Conservation (phyloP, 2,888 invertebrate species). For the Parascotia fuliginaria region DNA sequence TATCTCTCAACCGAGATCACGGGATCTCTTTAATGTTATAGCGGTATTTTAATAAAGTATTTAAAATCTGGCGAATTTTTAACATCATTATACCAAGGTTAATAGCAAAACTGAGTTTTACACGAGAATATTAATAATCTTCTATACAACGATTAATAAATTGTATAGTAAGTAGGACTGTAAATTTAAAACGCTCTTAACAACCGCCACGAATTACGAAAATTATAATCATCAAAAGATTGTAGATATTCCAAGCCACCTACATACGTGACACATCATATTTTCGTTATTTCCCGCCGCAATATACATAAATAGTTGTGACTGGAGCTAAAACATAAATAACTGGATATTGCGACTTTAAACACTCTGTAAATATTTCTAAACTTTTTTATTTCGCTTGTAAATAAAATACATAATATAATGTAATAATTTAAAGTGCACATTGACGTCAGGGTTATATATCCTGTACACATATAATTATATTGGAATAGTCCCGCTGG, state of each 20-base stretch:
- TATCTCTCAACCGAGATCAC: not conserved
- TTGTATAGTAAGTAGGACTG: not conserved
- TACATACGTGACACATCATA: slow-evolving; percentile 40
- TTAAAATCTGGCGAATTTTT: slow-evolving; percentile 3
- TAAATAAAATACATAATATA: slow-evolving; percentile 50
- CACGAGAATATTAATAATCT: slow-evolving; percentile 8
- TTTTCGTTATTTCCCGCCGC: slow-evolving; percentile 47
- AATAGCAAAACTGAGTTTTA: slow-evolving; percentile 9
- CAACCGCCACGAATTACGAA: slow-evolving; percentile 11
- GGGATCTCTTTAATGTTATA: slow-evolving; percentile 7
- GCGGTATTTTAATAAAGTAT: slow-evolving; percentile 3
- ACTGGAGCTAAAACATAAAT: slow-evolving; percentile 58
- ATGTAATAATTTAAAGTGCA: slow-evolving; percentile 40
- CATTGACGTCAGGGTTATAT: slow-evolving; percentile 54
- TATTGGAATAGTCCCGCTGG: slow-evolving; percentile 42
- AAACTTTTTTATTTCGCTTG: slow-evolving; percentile 41
- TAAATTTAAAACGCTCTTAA: slow-evolving; percentile 9
- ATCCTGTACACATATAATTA: slow-evolving; percentile 46
- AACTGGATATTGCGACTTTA: slow-evolving; percentile 61
- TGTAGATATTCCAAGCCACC: slow-evolving; percentile 28
- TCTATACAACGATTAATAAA: not conserved
- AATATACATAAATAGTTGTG: slow-evolving; percentile 47
- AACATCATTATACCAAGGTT: slow-evolving; percentile 10
- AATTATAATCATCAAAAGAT: slow-evolving; percentile 44
- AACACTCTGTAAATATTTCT: slow-evolving; percentile 49